Percentiles rank a stretch among this genome's conserved stretches.
Evolutionary conservation across 2,888 invertebrate species (phyloP).

Genomic region (Terebella lapidaria): DNA sequence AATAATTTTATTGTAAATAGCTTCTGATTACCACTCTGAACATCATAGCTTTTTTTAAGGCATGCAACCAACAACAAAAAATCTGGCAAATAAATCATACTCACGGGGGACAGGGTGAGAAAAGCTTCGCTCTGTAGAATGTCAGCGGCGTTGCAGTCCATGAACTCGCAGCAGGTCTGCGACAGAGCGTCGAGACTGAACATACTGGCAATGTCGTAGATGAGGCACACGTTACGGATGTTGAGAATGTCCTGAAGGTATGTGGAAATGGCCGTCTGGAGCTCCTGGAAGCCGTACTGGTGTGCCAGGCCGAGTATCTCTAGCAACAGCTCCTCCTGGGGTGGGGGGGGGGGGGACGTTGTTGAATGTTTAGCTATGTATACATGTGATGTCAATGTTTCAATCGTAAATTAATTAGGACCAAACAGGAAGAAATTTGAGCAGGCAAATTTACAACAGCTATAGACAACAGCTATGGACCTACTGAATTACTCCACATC

Average conservation of each 20-base stretch:
- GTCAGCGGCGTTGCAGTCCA: conserved; percentile 83
- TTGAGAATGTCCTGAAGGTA: conserved; percentile 84
- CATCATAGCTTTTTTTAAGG: no score
- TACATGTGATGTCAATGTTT: no score
- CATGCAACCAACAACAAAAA: no score
- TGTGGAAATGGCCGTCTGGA: conserved; percentile 88
- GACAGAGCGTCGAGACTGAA: conserved; percentile 60
- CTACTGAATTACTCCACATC: no score
- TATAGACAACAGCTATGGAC: no score
- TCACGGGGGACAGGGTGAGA: conserved; percentile 73
- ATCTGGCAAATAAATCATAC: no score
- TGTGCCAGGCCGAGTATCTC: conserved; percentile 80
- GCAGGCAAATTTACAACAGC: no score
- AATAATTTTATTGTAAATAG: no score
- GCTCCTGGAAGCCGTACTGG: conserved; percentile 88
- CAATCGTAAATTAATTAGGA: no score
- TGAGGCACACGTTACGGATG: conserved; percentile 85
- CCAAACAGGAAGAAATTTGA: no score
- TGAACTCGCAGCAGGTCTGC: conserved; percentile 79
- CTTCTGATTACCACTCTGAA: no score
- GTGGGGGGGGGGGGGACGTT: conserved; percentile 1
- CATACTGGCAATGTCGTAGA: conserved; percentile 83
- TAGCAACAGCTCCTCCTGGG: conserved; percentile 54
- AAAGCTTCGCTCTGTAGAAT: conserved; percentile 81
- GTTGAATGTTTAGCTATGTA: no score